phyloP scores from a whole-genome alignment of 2,888 invertebrate genomes.

The Caenorhabditis sulstoni region DNA sequence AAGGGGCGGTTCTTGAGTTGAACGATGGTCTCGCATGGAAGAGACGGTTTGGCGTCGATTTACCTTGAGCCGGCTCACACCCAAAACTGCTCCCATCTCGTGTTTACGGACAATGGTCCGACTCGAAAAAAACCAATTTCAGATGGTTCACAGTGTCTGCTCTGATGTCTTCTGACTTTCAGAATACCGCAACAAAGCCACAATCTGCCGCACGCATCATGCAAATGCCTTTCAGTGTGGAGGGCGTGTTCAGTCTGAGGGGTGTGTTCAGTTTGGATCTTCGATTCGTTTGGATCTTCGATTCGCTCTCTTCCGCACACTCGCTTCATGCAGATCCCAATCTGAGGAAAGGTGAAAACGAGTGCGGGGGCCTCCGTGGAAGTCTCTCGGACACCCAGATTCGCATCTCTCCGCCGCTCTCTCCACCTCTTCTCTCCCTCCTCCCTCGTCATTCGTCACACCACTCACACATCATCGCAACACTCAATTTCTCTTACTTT shows the following conservation, averaged over 20 bases:
- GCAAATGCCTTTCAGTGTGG: too few relatives aligned
- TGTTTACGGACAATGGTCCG: too few relatives aligned
- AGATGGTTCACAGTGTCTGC: too few relatives aligned
- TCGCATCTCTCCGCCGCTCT: slow-evolving; percentile 22
- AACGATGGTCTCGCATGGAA: too few relatives aligned
- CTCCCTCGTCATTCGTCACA: background rate
- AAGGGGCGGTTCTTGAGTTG: too few relatives aligned
- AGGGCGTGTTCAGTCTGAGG: background rate
- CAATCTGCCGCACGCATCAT: too few relatives aligned
- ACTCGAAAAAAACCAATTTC: too few relatives aligned
- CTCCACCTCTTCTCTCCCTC: background rate
- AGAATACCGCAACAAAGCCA: too few relatives aligned
- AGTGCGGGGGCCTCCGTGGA: background rate
- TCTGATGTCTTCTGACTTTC: too few relatives aligned
- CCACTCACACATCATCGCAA: slow-evolving; percentile 1
- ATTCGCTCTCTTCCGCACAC: background rate
- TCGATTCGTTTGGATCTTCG: background rate
- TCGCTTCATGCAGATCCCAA: slow-evolving; percentile 3
- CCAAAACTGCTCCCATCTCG: too few relatives aligned
- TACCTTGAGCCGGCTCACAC: too few relatives aligned
- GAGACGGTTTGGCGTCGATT: too few relatives aligned
- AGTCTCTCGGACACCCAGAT: background rate
- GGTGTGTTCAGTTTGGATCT: slow-evolving; percentile 13
- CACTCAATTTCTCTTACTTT: background rate
- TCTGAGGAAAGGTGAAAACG: slow-evolving; percentile 17